Conservation (phyloP, 2,888 invertebrate species). For the Osedax frankpressi region DNA sequence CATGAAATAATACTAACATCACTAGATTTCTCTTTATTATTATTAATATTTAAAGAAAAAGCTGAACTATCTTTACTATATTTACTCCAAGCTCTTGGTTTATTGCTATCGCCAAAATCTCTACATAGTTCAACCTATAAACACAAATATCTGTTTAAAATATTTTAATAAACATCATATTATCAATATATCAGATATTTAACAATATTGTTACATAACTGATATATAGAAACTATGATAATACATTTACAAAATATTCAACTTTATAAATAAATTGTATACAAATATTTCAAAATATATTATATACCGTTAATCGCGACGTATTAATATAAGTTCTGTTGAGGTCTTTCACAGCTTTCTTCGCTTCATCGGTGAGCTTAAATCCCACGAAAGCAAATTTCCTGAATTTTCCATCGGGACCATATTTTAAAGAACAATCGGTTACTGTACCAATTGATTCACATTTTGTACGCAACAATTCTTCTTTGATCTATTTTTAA, state of each 20-base stretch:
- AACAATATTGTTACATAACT: too few species aligned
- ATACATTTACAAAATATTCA: too few species aligned
- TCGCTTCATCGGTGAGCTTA: slow-evolving; percentile 65
- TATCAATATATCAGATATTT: too few species aligned
- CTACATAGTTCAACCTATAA: slow-evolving; percentile 49
- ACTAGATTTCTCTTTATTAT: too few species aligned
- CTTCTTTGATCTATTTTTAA: slow-evolving; percentile 72
- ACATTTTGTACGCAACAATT: slow-evolving; percentile 64
- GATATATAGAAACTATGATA: too few species aligned
- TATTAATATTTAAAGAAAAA: too few species aligned
- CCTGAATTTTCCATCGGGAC: slow-evolving; percentile 76
- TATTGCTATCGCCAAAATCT: slow-evolving; percentile 50
- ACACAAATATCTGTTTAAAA: too few species aligned
- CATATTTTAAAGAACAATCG: slow-evolving; percentile 83
- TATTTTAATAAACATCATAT: too few species aligned
- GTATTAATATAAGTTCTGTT: slow-evolving; percentile 74
- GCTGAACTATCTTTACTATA: slow-evolving; percentile 66
- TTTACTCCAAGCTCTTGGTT: slow-evolving; percentile 85
- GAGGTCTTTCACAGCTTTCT: slow-evolving; percentile 63
- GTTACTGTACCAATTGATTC: slow-evolving; percentile 68
- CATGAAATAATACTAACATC: too few species aligned
- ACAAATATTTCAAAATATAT: too few species aligned
- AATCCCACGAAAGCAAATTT: slow-evolving; percentile 87
- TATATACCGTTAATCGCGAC: slow-evolving; percentile 57
- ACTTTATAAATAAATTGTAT: too few species aligned